Evolutionary conservation across 2,888 invertebrate species (phyloP), one percentile per base, ranked within the genome.

Genomic region (Lepas anatifera): DNA sequence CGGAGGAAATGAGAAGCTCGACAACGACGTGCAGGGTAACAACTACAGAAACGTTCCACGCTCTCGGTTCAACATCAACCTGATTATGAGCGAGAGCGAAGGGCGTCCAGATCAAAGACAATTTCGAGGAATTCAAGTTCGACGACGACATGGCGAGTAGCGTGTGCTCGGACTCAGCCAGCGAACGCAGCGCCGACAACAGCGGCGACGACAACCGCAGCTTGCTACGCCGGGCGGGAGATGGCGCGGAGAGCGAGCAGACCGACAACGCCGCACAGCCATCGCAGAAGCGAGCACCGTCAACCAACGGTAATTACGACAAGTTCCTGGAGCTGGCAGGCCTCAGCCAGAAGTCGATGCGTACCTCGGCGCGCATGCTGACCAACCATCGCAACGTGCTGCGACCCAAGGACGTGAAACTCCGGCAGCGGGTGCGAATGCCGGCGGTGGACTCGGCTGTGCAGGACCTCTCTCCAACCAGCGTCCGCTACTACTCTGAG

Each of bases 281-380:
- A n/a, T n/a, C n/a, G n/a, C n/a, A n/a, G n/a, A n/a, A n/a, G n/a
- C n/a, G n/a, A n/a, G n/a, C n/a, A n/a, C n/a, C n/a, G n/a, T n/a
- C n/a, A n/a, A 18, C 22, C 32, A 58, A 58, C 58, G 58, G 43
- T n/a, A 27, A 63, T 29, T 90, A 89, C 76, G 89, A 90, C 79
- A 86, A 87, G 78, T 90, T 90, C 78, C 81, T 90, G 68, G 90
- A 90, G 79, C 86, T 87, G 29, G 89, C 89, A 69, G 90, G 90
- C 70, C 83, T 90, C 72, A 89, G 89, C 80, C 88, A 89, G 74
- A 90, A 90, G 80, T 88, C 89, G 63, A 87, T 90, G 3, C 32
- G 18, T 22, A 35, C 32, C 7, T 18, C 58, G 7, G 32, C 18
- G 18, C 32, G 32, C 35, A 18, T 16, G 35, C 35, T 58, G 32